These are phyloP conservation scores for Chamaea fasciata DNA, from an alignment of 2,113 vertebrate species.

Conservation along the genomic window DNA sequence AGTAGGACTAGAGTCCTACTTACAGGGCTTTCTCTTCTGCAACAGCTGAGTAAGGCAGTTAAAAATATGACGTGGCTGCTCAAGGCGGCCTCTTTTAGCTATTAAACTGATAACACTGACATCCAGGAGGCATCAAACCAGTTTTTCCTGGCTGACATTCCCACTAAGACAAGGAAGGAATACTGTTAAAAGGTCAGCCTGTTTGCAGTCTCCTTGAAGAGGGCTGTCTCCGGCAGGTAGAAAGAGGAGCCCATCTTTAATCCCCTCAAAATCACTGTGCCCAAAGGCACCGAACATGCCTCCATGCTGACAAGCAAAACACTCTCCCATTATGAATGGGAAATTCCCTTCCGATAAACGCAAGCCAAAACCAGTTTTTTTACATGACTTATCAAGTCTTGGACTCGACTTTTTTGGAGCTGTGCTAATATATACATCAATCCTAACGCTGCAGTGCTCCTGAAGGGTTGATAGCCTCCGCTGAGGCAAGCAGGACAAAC, in stretches of 20 bases:
- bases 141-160: slow-evolving; percentile 45
- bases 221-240: neutral
- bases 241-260: neutral
- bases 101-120: slow-evolving; percentile 27
- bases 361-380: neutral
- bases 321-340: neutral
- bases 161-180: slow-evolving; percentile 11
- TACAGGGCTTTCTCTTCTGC: neutral
- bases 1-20: neutral
- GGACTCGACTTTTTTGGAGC: neutral
- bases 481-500: neutral
- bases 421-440: neutral
- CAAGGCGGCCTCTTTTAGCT: slow-evolving; percentile 18
- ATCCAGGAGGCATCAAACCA: slow-evolving; percentile 32
- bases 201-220: neutral
- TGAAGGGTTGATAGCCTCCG: neutral
- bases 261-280: neutral
- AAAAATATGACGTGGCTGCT: slow-evolving; percentile 32
- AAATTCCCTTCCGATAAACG: neutral
- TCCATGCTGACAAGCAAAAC: neutral
- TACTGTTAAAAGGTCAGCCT: neutral
- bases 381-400: neutral
- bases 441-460: neutral
- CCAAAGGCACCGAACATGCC: neutral
- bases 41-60: slow-evolving; percentile 13